Conservation (phyloP, 2,888 invertebrate genomes). For the Globia sparganii region DNA sequence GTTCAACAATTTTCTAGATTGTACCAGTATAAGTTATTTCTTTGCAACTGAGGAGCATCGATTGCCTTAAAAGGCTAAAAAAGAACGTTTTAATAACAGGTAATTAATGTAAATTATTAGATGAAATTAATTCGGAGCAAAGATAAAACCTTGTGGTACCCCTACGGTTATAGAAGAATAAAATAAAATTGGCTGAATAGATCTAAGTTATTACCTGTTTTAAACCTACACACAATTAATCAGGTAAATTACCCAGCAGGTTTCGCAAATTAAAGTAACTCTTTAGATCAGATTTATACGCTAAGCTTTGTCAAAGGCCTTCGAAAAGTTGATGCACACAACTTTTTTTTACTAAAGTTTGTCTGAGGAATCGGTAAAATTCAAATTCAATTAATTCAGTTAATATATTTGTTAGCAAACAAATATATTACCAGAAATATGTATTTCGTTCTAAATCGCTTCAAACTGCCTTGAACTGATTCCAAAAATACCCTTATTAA, state of each 20-base stretch:
- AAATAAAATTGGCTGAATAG: not conserved
- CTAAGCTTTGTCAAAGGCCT: not conserved
- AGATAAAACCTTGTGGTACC: not conserved
- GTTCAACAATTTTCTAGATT: not conserved
- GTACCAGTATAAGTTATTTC: not conserved
- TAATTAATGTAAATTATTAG: not conserved
- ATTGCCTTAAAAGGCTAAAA: not conserved
- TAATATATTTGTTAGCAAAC: not conserved
- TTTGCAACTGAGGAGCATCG: not conserved
- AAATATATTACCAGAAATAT: not conserved
- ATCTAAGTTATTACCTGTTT: not conserved
- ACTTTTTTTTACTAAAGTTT: not conserved
- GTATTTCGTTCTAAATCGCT: not conserved
- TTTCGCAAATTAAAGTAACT: not conserved
- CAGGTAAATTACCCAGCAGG: not conserved
- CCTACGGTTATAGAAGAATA: not conserved
- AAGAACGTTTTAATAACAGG: not conserved
- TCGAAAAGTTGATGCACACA: accelerated
- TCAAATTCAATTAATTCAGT: not conserved
- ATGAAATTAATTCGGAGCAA: not conserved
- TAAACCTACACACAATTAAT: not conserved
- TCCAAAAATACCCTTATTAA: constrained; percentile 26
- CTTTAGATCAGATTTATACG: not conserved
- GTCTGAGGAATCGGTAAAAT: too few species aligned
- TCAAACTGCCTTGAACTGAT: constrained; percentile 1